These are phyloP conservation scores for Sciurus carolinensis DNA, from an alignment of 2,797 vertebrate genomes.

Conservation along the genomic window DNA sequence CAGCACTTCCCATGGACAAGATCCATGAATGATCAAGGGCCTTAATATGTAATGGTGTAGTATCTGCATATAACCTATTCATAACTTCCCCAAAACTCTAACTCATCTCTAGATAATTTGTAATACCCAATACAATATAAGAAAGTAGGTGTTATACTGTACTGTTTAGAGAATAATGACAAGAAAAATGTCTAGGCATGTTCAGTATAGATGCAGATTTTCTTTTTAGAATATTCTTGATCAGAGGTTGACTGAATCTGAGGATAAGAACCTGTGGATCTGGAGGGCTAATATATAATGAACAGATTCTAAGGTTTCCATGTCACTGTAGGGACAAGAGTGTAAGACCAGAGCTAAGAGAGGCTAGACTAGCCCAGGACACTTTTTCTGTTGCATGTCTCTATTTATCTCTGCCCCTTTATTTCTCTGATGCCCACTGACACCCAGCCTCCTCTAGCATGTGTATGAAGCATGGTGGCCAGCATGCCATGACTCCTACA, in stretches of 20 bases:
- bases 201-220: neutral
- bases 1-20: neutral
- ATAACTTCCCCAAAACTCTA: neutral
- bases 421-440: neutral
- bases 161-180: neutral
- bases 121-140: no score
- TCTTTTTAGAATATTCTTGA: neutral
- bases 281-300: neutral
- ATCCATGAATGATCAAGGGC: neutral
- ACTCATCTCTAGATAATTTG: neutral
- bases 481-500: neutral
- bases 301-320: neutral
- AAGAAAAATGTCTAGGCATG: neutral
- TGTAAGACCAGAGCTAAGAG: neutral
- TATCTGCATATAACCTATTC: neutral
- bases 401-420: neutral
- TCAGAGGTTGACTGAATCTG: neutral
- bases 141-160: neutral
- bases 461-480: neutral
- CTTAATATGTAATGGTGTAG: neutral
- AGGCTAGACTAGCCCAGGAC: neutral
- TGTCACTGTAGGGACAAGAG: neutral
- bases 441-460: neutral
- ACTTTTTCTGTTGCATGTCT: neutral
- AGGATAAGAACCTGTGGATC: neutral